phyloP scores from a whole-genome alignment of 2,888 invertebrate genomes.

The Drosophila suboccidentalis region DNA sequence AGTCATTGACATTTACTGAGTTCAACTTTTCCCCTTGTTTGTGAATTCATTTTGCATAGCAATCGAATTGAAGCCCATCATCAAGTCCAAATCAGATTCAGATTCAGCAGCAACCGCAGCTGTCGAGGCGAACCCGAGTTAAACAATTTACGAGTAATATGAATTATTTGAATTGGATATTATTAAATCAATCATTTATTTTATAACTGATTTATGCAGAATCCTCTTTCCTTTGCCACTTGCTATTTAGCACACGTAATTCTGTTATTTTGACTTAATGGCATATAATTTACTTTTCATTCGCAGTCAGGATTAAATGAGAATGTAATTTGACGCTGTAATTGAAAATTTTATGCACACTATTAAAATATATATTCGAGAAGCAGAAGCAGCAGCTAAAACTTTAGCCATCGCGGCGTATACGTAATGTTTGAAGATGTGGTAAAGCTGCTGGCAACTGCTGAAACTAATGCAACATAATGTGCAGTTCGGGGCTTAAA shows the following conservation, averaged over 20 bases:
- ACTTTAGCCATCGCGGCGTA: constrained; percentile 38
- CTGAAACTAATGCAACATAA: constrained; percentile 19
- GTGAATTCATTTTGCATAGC: constrained; percentile 65
- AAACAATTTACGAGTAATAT: constrained; percentile 55
- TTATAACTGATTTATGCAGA: constrained; percentile 57
- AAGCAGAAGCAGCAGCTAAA: constrained; percentile 1
- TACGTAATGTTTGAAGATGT: constrained; percentile 47
- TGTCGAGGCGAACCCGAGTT: constrained; percentile 10
- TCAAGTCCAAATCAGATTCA: background rate
- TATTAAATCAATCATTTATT: constrained; percentile 67
- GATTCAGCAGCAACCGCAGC: background rate
- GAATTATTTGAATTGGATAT: constrained; percentile 59
- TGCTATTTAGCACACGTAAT: constrained; percentile 53
- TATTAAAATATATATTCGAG: background rate
- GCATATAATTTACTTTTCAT: constrained; percentile 44
- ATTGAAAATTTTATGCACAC: constrained; percentile 35
- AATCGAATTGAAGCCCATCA: constrained; percentile 51
- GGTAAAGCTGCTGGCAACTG: constrained; percentile 25
- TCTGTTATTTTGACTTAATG: constrained; percentile 50
- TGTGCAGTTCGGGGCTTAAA: constrained; percentile 1
- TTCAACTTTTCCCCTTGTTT: constrained; percentile 12
- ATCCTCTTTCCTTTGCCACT: background rate
- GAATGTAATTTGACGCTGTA: constrained; percentile 13
- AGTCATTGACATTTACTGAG: background rate
- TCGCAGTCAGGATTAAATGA: background rate